Evolutionary conservation across 2,797 vertebrate genomes (phyloP).

Genomic region (Dicrostonyx torquatus): DNA sequence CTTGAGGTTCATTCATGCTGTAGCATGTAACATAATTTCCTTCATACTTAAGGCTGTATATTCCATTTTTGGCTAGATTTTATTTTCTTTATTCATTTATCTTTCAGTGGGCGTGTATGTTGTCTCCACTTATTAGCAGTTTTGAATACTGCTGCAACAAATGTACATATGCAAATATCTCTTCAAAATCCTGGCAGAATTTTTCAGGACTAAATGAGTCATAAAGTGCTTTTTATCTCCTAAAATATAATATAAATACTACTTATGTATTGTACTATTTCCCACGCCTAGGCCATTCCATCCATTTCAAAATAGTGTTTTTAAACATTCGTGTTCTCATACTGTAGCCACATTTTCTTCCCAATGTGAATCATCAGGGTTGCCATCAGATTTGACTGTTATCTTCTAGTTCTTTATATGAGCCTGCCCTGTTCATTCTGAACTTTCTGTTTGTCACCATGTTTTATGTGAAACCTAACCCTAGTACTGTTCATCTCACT

Average conservation of each 20-base stretch:
- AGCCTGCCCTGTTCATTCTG: conserved; percentile 41
- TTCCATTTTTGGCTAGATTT: neutral
- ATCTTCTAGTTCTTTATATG: conserved; percentile 32
- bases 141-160: conserved; percentile 6
- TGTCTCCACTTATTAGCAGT: conserved; percentile 6
- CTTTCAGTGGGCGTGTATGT: conserved; percentile 7
- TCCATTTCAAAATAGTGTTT: conserved; percentile 41
- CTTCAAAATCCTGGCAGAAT: conserved; percentile 27
- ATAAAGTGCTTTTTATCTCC: conserved; percentile 51
- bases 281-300: conserved; percentile 3
- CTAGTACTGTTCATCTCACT: conserved; percentile 34
- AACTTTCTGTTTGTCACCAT: conserved; percentile 23
- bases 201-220: neutral
- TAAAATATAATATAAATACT: conserved; percentile 39
- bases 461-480: conserved; percentile 42
- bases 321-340: conserved; percentile 28
- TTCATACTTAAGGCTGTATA: conserved; percentile 12
- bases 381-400: conserved; percentile 14
- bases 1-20: neutral
- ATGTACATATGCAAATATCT: neutral
- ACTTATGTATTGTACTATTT: conserved; percentile 19
- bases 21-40: conserved; percentile 18
- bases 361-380: conserved; percentile 11
- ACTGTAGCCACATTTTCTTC: conserved; percentile 1
- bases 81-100: conserved; percentile 24